phyloP scores from a whole-genome alignment of 2,888 invertebrate genomes.

The Sisyra nigra region DNA sequence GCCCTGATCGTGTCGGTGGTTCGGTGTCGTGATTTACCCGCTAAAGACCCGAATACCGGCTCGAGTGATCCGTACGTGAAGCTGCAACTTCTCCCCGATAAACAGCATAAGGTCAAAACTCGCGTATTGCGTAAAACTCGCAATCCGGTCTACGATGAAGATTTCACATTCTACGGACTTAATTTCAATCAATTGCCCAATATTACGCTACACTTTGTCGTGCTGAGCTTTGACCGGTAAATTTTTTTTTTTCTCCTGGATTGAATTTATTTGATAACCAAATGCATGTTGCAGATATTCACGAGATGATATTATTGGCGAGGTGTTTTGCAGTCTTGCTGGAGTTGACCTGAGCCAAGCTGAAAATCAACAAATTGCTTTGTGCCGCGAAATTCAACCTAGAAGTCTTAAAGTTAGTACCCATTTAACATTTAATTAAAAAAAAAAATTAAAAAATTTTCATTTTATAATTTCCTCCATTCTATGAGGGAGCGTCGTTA shows the following conservation, averaged over 20 bases:
- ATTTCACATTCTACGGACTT: slow-evolving; percentile 96
- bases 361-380: slow-evolving; percentile 61
- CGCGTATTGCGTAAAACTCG: slow-evolving; percentile 89
- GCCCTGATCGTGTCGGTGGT: slow-evolving; percentile 86
- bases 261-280: too few species aligned
- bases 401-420: slow-evolving; percentile 71
- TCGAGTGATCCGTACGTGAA: slow-evolving; percentile 96
- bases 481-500: too few species aligned
- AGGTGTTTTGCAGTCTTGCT: slow-evolving; percentile 75
- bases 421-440: background rate
- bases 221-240: slow-evolving; percentile 68
- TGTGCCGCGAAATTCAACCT: slow-evolving; percentile 81
- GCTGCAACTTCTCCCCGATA: slow-evolving; percentile 90
- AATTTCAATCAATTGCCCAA: slow-evolving; percentile 70
- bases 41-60: slow-evolving; percentile 61
- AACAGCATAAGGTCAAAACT: slow-evolving; percentile 94
- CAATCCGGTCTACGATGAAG: slow-evolving; percentile 95
- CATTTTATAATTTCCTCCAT: too few species aligned
- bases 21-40: slow-evolving; percentile 76
- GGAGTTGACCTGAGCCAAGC: slow-evolving; percentile 50
- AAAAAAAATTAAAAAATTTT: too few species aligned
- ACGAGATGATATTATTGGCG: slow-evolving; percentile 95
- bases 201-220: slow-evolving; percentile 86
- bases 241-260: too few species aligned
- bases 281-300: slow-evolving; percentile 52